Evolutionary conservation across 2,888 invertebrate genomes (phyloP), one percentile per base, ranked within the genome.

Genomic region (Priocnemis perturbator): DNA sequence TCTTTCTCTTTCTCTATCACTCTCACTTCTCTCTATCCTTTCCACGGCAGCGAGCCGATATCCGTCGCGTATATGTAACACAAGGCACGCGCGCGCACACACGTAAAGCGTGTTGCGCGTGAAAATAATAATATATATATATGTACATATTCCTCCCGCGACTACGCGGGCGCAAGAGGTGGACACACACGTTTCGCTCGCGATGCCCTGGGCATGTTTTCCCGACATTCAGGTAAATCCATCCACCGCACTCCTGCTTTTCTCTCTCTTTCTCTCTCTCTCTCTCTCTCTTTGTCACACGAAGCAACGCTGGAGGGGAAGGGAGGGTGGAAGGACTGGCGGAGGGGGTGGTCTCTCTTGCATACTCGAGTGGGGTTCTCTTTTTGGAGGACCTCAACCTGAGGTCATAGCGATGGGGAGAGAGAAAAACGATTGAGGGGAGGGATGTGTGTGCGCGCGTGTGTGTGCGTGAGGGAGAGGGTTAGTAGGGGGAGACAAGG

Each of bases 221-320:
- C 71, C 75, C 79, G 76, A 79, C 76, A 85, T 83, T 84, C 82
- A 85, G 84, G 85, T 84, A 84, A 83, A 73, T 71, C 48, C 23
- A 47, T 62, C 48, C 26, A 30, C 53, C 59, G 60, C n/a, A n/a
- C n/a, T n/a, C n/a, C 52, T 48, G 45, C 19, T n/a, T 23, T 65
- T 11, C 19, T 56, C 15, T 21, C 57, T 59, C 55, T n/a, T n/a
- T n/a, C n/a, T n/a, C n/a, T n/a, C n/a, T n/a, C n/a, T n/a, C n/a
- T n/a, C n/a, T n/a, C n/a, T n/a, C n/a, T n/a, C n/a, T n/a, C n/a
- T n/a, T n/a, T n/a, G n/a, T n/a, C n/a, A n/a, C n/a, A n/a, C n/a
- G n/a, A n/a, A n/a, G n/a, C n/a, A n/a, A n/a, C n/a, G n/a, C n/a
- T n/a, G n/a, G n/a, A n/a, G n/a, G n/a, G n/a, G n/a, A n/a, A 21